Conservation (phyloP, 2,888 invertebrate genomes). For the Marronus borbonicus region DNA sequence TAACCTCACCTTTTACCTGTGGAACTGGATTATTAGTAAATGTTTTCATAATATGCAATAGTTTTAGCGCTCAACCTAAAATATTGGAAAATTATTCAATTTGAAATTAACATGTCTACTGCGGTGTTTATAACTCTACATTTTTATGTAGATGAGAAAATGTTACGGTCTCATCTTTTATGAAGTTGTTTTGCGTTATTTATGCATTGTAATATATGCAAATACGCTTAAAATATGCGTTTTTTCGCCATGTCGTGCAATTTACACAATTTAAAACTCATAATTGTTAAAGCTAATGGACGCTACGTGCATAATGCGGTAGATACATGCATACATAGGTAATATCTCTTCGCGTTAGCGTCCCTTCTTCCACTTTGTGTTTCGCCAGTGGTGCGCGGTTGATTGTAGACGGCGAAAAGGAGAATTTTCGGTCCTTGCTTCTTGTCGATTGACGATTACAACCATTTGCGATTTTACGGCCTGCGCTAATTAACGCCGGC, state of each 20-base stretch:
- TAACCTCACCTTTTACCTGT: no score
- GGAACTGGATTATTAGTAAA: no score
- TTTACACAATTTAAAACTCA: conserved; percentile 10
- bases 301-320: conserved; percentile 7
- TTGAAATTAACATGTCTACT: no score
- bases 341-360: background rate
- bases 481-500: conserved; percentile 8
- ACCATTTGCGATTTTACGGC: conserved; percentile 5
- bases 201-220: background rate
- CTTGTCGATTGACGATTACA: background rate
- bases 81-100: no score
- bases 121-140: no score
- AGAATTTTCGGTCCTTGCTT: conserved; percentile 5
- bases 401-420: background rate
- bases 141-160: no score
- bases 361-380: background rate
- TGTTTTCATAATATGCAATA: no score
- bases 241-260: conserved; percentile 1
- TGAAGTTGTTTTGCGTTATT: no score
- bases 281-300: conserved; percentile 7
- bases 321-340: background rate
- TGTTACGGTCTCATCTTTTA: no score
- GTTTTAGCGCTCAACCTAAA: no score
- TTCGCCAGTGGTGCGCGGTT: background rate
- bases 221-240: background rate